These are phyloP conservation scores for Platichthys stellatus DNA, from an alignment of 2,113 vertebrate species.

Conservation along the genomic window DNA sequence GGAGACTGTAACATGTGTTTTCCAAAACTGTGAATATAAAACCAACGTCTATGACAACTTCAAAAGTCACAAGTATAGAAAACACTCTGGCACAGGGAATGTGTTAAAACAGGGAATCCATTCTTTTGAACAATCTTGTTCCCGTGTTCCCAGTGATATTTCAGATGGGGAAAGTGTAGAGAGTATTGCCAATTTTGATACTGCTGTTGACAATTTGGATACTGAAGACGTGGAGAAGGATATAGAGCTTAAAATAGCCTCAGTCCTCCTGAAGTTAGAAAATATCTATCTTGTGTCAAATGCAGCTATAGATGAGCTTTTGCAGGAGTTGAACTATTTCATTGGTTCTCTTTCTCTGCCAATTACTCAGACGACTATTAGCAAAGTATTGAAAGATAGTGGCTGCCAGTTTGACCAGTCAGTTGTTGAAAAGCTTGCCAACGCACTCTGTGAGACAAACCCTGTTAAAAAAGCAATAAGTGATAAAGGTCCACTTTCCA, in stretches of 20 bases:
- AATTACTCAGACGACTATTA: background rate
- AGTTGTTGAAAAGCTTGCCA: constrained; percentile 1
- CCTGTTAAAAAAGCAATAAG: background rate
- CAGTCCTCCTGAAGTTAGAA: background rate
- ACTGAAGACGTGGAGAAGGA: background rate
- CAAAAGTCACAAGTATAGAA: background rate
- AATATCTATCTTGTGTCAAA: background rate
- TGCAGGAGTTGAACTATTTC: background rate
- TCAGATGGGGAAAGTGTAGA: background rate
- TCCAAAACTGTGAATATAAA: background rate
- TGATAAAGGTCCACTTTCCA: background rate
- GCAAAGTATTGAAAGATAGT: background rate
- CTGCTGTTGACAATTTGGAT: background rate
- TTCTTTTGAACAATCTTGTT: background rate
- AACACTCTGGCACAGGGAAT: background rate
- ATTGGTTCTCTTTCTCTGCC: background rate
- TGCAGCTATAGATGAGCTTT: background rate
- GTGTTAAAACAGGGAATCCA: background rate
- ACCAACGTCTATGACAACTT: background rate
- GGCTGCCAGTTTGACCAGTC: background rate
- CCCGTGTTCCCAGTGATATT: background rate
- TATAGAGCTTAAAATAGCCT: background rate
- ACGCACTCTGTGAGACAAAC: background rate
- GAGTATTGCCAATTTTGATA: background rate
- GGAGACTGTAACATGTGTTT: constrained; percentile 1